These are phyloP conservation scores for Otus scops DNA, from an alignment of 2,797 vertebrate species.

Conservation along the genomic window DNA sequence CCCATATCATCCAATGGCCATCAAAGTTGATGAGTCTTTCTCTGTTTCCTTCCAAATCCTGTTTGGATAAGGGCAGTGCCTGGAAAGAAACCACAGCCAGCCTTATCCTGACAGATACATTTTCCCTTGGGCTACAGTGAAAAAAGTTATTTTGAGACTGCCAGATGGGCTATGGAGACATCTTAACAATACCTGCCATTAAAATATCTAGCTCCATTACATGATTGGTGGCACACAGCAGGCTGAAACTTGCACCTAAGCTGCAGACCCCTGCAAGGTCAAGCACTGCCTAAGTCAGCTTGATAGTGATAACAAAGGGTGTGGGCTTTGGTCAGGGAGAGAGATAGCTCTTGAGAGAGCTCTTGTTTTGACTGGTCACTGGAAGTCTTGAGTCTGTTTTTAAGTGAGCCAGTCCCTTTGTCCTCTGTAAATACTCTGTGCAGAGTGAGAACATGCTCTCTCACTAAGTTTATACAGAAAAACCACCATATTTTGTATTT, in stretches of 20 bases:
- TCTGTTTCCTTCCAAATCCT: neutral
- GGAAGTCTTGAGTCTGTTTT: neutral
- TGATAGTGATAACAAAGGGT: fast-evolving
- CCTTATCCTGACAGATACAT: neutral
- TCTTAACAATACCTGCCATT: neutral
- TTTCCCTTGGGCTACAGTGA: neutral
- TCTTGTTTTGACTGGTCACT: neutral
- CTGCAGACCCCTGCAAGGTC: neutral
- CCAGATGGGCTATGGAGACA: constrained; percentile 8
- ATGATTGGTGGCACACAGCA: neutral
- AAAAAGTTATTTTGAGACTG: neutral
- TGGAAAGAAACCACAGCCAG: neutral
- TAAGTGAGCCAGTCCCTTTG: neutral
- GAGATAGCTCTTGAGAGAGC: neutral
- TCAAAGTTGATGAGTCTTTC: neutral
- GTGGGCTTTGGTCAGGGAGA: neutral
- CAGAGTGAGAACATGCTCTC: neutral
- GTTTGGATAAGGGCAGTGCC: neutral
- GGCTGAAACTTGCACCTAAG: neutral
- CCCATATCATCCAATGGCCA: neutral
- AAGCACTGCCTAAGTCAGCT: neutral
- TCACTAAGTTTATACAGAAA: neutral
- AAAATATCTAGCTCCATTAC: neutral
- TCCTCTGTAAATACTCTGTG: neutral
- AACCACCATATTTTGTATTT: neutral